These are phyloP conservation scores for Dufourea novaeangliae DNA, from an alignment of 1,140 invertebrate genomes.

Conservation along the genomic window DNA sequence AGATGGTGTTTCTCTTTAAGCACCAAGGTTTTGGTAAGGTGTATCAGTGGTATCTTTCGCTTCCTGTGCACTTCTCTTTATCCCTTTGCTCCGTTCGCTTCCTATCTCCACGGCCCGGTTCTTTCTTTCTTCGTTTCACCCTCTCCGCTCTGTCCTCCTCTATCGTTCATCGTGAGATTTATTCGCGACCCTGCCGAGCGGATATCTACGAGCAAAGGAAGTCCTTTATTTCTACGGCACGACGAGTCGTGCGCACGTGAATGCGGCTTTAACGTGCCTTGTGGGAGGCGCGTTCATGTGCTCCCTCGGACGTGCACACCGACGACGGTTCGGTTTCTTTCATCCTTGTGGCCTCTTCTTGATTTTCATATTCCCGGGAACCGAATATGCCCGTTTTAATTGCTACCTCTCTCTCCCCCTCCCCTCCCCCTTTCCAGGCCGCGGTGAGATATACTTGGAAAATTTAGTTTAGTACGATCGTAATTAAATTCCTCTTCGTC, in stretches of 20 bases:
- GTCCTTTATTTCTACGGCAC: conserved; percentile 57
- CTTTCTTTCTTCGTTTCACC: neutral
- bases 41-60: conserved; percentile 40
- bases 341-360: neutral
- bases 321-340: conserved; percentile 23
- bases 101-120: neutral
- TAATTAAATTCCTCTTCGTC: neutral
- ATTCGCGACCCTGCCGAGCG: conserved; percentile 55
- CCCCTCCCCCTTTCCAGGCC: too few species aligned
- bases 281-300: conserved; percentile 31
- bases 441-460: neutral
- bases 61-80: conserved; percentile 27
- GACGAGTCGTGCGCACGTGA: conserved; percentile 36
- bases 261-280: conserved; percentile 43
- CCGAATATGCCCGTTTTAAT: conserved; percentile 5
- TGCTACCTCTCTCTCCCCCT: neutral
- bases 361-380: neutral
- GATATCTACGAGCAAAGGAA: conserved; percentile 57
- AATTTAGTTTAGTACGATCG: neutral
- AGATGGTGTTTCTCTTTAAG: conserved; percentile 5
- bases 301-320: neutral
- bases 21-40: conserved; percentile 12
- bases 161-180: conserved; percentile 56
- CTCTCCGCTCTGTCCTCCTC: conserved; percentile 10
- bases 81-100: conserved; percentile 27